Evolutionary conservation across 2,888 invertebrate genomes (phyloP), one percentile per base, ranked within the genome.

Genomic region (Pollenia labialis): DNA sequence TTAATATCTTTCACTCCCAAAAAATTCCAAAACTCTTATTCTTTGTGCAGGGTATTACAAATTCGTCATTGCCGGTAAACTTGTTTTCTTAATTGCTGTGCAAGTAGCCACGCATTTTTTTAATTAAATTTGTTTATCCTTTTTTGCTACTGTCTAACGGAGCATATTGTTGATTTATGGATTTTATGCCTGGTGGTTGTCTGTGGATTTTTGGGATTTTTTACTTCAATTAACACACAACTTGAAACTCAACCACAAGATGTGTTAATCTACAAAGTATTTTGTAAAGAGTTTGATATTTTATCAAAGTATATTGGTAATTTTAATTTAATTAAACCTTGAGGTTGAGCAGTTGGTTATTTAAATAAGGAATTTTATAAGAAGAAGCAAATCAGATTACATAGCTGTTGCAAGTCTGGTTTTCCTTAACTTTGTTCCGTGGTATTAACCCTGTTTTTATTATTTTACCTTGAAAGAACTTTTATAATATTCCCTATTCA

Each of bases 91-190:
- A 6, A 4, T 32, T 4, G 32, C 6, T 68, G 0, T 54, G 56
- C 14, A 40, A 16, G 32, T 23, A 60, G 32, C 23, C 44, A 48
- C 50, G 56, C 32, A 32, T 10, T 32, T 10, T 58, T 72, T 58
- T 58, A 50, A 75, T 74, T 66, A 23, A 66, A 66, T 58, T 81
- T 50, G 58, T 23, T 81, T 58, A 32, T 42, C 14, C 48, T 48
- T n/a, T n/a, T 12, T 12, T 11, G 42, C 9, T 16, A 4, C 0
- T 46, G 14, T 14, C 46, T 44, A 54, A 32, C 50, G 52, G 16
- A n/a, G 42, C 40, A 56, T 11, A 32, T 10, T 50, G 44, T 14
- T 75, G 42, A 75, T 58, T 60, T 58, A 44, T 58, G 50, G 44
- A 23, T 60, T 52, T 68, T n/a, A 56, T 56, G 56, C 40, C 18